Evolutionary conservation across 1,140 invertebrate species (phyloP).

Genomic region (Phthorimaea operculella): DNA sequence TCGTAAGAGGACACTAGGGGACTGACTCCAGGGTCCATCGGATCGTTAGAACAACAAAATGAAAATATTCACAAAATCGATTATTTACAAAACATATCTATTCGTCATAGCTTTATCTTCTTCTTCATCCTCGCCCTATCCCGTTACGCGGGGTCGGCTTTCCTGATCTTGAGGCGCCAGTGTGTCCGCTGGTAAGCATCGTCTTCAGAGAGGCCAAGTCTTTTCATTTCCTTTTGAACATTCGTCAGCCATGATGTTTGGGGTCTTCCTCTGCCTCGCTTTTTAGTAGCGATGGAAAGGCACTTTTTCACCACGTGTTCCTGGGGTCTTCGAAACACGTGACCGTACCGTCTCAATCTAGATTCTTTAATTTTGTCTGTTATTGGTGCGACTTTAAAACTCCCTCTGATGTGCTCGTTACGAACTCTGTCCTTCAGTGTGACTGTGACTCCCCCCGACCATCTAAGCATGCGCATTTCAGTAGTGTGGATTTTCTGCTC

Average conservation of each 20-base stretch:
- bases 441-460: slow-evolving; percentile 7
- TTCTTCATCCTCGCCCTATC: slow-evolving; percentile 5
- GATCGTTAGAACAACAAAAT: too few relatives aligned
- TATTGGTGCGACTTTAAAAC: slow-evolving; percentile 6
- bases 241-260: not conserved
- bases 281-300: not conserved
- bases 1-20: too few relatives aligned
- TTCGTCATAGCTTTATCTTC: too few relatives aligned
- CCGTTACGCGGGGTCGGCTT: slow-evolving; percentile 10
- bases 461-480: slow-evolving; percentile 7
- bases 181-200: not conserved
- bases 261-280: slow-evolving; percentile 3
- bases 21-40: too few relatives aligned
- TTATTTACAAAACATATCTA: too few relatives aligned
- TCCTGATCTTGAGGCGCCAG: not conserved
- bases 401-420: slow-evolving; percentile 8
- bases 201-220: not conserved
- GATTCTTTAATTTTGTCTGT: not conserved
- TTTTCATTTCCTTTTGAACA: not conserved
- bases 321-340: not conserved
- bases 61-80: too few relatives aligned
- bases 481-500: slow-evolving; percentile 1
- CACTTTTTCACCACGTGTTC: slow-evolving; percentile 1
- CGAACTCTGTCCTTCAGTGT: slow-evolving; percentile 1
- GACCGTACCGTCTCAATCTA: slow-evolving; percentile 8